Conservation (phyloP, 2,113 vertebrate genomes). For the Leucoraja erinaceus region DNA sequence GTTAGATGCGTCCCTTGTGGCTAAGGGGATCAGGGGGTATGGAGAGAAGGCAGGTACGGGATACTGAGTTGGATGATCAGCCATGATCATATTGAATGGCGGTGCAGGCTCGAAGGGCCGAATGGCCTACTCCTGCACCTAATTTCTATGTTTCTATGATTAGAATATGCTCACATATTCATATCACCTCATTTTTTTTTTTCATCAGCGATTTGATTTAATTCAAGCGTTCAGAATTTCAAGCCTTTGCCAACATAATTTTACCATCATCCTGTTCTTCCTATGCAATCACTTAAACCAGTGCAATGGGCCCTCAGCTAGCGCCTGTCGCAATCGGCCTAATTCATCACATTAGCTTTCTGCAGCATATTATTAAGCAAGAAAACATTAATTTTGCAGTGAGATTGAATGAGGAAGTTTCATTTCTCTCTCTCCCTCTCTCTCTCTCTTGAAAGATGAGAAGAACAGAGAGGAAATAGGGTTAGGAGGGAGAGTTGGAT, state of each 20-base stretch:
- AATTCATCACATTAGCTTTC: constrained; percentile 29
- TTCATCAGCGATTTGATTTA: no score
- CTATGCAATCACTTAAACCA: neutral
- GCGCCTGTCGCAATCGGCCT: neutral
- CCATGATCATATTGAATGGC: no score
- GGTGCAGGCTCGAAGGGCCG: no score
- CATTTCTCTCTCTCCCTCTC: no score
- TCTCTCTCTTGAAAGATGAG: neutral
- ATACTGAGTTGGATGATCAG: no score
- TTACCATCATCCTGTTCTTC: neutral
- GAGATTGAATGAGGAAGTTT: neutral
- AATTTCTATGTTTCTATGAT: no score
- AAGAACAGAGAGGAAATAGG: no score
- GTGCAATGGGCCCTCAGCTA: neutral
- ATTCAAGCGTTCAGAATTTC: neutral
- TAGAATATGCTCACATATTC: neutral
- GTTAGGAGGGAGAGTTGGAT: no score
- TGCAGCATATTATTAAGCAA: neutral
- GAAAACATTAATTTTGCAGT: constrained; percentile 17
- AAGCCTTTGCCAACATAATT: neutral
- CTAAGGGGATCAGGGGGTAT: no score
- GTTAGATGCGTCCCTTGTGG: no score
- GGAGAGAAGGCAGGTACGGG: no score
- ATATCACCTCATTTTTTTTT: neutral
- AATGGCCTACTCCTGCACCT: no score